phyloP scores from a whole-genome alignment of 2,888 invertebrate genomes.

The Stenolophus ochropezus region DNA sequence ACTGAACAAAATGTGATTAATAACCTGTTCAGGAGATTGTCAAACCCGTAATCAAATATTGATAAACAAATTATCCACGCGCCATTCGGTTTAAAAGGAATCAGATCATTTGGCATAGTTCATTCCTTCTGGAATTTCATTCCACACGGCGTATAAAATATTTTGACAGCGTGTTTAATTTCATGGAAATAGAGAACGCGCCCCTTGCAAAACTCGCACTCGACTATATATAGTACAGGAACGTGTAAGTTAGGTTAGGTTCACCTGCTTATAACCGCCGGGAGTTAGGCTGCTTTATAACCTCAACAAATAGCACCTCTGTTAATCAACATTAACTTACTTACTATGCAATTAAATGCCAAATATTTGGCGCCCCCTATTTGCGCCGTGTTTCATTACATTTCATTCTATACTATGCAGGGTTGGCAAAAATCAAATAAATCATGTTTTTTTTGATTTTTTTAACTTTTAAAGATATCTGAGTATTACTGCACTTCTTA shows the following conservation, averaged over 20 bases:
- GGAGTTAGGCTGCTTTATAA: background rate
- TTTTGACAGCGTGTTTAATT: constrained; percentile 36
- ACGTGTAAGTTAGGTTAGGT: constrained; percentile 18
- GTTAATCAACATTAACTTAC: too few relatives aligned
- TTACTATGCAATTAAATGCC: too few relatives aligned
- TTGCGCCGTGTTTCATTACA: too few relatives aligned
- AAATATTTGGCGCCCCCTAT: too few relatives aligned
- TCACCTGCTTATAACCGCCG: background rate
- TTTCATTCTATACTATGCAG: too few relatives aligned
- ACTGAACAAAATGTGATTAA: background rate
- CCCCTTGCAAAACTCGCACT: background rate
- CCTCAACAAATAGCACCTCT: constrained; percentile 7
- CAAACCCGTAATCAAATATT: constrained; percentile 5
- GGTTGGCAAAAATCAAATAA: too few relatives aligned
- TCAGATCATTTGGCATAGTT: constrained; percentile 5
- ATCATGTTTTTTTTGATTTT: too few relatives aligned
- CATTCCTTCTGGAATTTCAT: background rate
- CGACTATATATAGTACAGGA: constrained; percentile 24
- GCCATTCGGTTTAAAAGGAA: background rate
- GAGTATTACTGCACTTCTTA: too few relatives aligned
- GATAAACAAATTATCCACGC: constrained; percentile 7
- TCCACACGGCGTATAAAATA: constrained; percentile 11
- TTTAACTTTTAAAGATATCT: too few relatives aligned
- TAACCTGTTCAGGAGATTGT: constrained; percentile 7
- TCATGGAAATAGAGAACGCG: constrained; percentile 22